Base-by-base conservation (phyloP, 2,797 vertebrate genomes). In the Clarias platycephalus region DNA sequence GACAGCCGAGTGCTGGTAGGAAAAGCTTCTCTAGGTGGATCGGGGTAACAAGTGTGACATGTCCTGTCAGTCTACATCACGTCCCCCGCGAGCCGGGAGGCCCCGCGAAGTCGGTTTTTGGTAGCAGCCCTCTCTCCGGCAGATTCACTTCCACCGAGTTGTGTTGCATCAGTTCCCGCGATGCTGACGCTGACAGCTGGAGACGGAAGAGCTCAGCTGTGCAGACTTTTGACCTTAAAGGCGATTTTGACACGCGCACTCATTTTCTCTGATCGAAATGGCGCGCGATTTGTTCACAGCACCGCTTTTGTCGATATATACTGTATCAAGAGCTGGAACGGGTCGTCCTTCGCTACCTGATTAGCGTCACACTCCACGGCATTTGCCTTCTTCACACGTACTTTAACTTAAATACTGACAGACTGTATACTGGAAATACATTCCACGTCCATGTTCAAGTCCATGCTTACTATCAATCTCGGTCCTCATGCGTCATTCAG, bases 51-150 rank as follows among this genome's bases (percentile, higher is more conserved):
- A 83, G 86, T 86, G 85, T 88, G 88, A 90, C 86, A 81, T 34
- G 66, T 67, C 72, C 83, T 90, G 90, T 90, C 89, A 85, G 72
- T 71, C 81, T 86, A 28, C 83, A 89, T 88, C 74, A 88, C 60
- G 34, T 85, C 66, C 80, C 86, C 81, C 80, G 44, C 31, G 77
- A 70, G 88, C 71, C 63, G 53, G 55, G n/a, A n/a, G n/a, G 81
- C 78, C 57, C 75, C 70, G 49, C 18, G 28, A 84, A 86, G 57
- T 83, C 62, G 82, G 64, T 83, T 83, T 83, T 83, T 49, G 40
- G 49, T 64, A 86, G 82, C 72, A 83, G 82, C 72, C 68, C 85
- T 85, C 64, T 63, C 57, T 55, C 34, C 84, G 70, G 16, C 71
- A 85, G 74, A 87, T 34, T 57, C 8, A 63, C 81, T 83, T 82